A percentile compares a stretch with the other conserved stretches of the same genome.
Evolutionary conservation across 2,113 vertebrate species (phyloP).

Genomic region (Terrapene triunguis): DNA sequence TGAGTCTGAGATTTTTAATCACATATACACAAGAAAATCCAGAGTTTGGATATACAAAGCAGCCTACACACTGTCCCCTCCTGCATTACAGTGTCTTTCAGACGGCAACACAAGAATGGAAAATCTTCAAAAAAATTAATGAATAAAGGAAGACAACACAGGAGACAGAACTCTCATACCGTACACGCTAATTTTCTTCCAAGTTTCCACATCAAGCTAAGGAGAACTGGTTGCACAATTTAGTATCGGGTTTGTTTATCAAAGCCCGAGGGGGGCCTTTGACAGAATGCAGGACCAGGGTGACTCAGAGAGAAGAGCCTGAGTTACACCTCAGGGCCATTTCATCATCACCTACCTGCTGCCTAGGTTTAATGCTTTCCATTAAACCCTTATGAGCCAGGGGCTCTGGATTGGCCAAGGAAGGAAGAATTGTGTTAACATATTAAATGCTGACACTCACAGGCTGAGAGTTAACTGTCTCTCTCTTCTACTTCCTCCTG

Average conservation of each 20-base stretch:
- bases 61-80: not conserved
- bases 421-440: not conserved
- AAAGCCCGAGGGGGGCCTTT: not conserved
- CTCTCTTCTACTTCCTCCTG: not conserved
- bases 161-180: not conserved
- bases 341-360: not conserved
- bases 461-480: rapidly evolving
- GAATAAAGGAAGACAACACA: rapidly evolving
- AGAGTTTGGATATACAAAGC: not conserved
- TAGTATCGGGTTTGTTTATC: not conserved
- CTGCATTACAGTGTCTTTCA: rapidly evolving
- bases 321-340: not conserved
- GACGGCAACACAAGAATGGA: not conserved
- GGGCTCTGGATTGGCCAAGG: not conserved
- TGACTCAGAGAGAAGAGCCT: not conserved
- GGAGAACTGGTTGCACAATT: not conserved
- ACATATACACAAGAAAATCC: not conserved
- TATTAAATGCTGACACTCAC: not conserved
- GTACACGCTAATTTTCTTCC: not conserved
- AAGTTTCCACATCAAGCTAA: not conserved
- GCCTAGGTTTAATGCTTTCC: not conserved
- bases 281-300: not conserved
- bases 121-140: not conserved
- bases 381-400: not conserved
- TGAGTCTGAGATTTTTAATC: not conserved